Evolutionary conservation across 35 echinoderm and acorn worm species (phyloP).

Genomic region (Ophiothrix spiculata): DNA sequence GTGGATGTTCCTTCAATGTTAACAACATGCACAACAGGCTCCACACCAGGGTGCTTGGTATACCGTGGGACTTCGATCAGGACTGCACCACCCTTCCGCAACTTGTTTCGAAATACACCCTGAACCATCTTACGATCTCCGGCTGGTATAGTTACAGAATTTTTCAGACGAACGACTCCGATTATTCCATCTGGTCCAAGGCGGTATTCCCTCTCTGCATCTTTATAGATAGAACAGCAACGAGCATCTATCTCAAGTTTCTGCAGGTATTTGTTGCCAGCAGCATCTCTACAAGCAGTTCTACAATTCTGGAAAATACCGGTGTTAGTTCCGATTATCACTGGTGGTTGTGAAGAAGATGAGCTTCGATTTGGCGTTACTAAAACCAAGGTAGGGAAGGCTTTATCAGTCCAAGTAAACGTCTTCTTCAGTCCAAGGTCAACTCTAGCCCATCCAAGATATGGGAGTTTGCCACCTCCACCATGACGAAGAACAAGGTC

Average conservation of each 20-base stretch:
- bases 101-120: not conserved
- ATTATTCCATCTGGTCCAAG: conserved; percentile 31
- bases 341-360: not conserved
- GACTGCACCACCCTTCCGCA: not conserved
- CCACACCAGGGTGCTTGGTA: not conserved
- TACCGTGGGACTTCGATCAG: conserved; percentile 10
- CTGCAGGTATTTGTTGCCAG: not conserved
- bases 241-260: conserved; percentile 3
- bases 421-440: conserved; percentile 3
- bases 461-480: conserved; percentile 55
- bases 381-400: conserved; percentile 28
- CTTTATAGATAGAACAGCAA: conserved; percentile 40
- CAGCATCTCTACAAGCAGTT: not conserved
- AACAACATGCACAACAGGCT: not conserved
- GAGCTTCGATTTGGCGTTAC: conserved; percentile 60
- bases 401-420: conserved; percentile 24
- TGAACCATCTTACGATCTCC: not conserved
- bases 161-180: conserved; percentile 12
- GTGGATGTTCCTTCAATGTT: not conserved
- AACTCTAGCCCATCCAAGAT: conserved; percentile 42
- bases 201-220: conserved; percentile 42
- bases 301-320: not conserved
- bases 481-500: conserved; percentile 70
- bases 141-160: not conserved
- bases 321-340: conserved; percentile 25